phyloP scores from a whole-genome alignment of 2,797 vertebrate species.

The Gadopsis marmoratus region DNA sequence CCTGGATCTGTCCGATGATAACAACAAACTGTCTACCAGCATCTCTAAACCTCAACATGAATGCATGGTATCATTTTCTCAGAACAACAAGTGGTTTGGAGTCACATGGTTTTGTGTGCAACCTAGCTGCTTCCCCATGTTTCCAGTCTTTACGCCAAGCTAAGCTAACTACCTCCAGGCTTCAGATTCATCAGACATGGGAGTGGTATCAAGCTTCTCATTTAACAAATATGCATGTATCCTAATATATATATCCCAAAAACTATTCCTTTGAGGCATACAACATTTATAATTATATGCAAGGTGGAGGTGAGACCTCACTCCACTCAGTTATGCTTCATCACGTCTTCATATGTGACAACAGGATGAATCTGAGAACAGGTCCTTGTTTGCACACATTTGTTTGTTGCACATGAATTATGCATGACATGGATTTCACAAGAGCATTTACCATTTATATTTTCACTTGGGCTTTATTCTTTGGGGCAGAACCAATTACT shows the following conservation, averaged over 20 bases:
- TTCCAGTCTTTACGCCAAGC: background rate
- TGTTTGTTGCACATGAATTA: constrained; percentile 60
- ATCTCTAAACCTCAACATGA: background rate
- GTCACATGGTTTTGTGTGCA: background rate
- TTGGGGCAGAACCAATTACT: constrained; percentile 69
- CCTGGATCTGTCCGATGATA: background rate
- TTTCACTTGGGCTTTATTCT: constrained; percentile 61
- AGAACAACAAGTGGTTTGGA: background rate
- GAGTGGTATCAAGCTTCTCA: background rate
- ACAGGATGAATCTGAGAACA: constrained; percentile 24
- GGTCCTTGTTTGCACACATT: constrained; percentile 45
- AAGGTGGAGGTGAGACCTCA: background rate
- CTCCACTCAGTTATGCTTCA: background rate
- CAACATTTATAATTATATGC: background rate
- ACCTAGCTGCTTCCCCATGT: background rate
- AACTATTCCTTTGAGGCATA: background rate
- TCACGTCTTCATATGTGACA: constrained; percentile 5
- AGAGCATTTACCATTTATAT: constrained; percentile 54
- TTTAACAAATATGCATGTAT: background rate
- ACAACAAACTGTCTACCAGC: background rate
- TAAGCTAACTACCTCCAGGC: background rate
- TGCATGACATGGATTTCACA: constrained; percentile 55
- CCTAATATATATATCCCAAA: background rate
- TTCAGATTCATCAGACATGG: background rate
- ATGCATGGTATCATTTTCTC: background rate